Evolutionary conservation across 1,140 invertebrate species (phyloP), one percentile per base, ranked within the genome.

Genomic region (Scaptomyza pallida): DNA sequence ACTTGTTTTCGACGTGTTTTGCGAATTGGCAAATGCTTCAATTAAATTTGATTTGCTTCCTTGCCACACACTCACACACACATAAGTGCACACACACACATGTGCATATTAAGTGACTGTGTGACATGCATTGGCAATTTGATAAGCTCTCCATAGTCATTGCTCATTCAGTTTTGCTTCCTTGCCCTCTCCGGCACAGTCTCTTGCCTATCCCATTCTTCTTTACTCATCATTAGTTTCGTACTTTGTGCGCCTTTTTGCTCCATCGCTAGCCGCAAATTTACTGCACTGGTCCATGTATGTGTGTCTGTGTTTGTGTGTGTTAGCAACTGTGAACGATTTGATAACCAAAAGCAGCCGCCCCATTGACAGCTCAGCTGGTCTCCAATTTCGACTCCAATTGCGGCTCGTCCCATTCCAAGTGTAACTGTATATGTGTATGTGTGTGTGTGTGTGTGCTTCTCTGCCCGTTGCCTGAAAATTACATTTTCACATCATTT

Each of bases 401-500:
- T 59, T 68, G 54, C 70, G 62, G 50, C 61, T 68, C 44, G 56
- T 13, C 47, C 55, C 48, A 55, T 61, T 37, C n/a, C 33, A 37
- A 37, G 3, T n/a, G 12, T 37, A 4, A 4, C 12, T 35, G 10
- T 35, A 2, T 12, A 12, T 35, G 10, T 35, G 40, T 51, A 17
- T 37, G 21, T 37, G 10, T 51, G 16, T 57, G 61, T 37, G 16
- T 19, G 13, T 30, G 40, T 41, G 15, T 37, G 16, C 19, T n/a
- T 60, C 44, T 45, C 26, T 13, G 3, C 33, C 23, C 68, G 45
- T 65, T 71, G 78, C 65, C 81, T 88, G 78, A 52, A 82, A 88
- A 86, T 86, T 75, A 82, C 82, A 86, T 86, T 86, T 86, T 86
- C 82, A 86, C 83, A 86, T 88, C 82, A 86, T 86, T 86, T 86